Base-by-base conservation (phyloP, 2,113 vertebrate species). In the Macaca mulatta region DNA sequence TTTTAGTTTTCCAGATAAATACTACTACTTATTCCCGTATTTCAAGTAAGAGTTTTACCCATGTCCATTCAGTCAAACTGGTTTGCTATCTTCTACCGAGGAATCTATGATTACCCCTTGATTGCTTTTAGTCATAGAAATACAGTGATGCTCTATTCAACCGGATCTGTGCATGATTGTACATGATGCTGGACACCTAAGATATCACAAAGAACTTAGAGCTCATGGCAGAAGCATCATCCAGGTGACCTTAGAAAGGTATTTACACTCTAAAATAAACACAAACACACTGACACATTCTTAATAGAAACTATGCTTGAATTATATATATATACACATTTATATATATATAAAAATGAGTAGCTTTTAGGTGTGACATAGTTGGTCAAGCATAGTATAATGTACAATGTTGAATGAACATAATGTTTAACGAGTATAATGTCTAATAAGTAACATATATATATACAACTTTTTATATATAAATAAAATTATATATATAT, bases 161-260 rank as follows among this genome's bases (percentile, higher is more conserved):
- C 22, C 18, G 10, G 30, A 55, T 40, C 18, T 4, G 32, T 38
- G 18, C 14, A 20, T 67, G 50, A 55, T 4, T 13, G 3, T 13
- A 45, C 10, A 1, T 8, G 20, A 55, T 5, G 0, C 30, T 27
- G 38, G 32, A 10, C 2, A 6, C 11, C 14, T 5, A n/a, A 48
- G 22, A 5, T 8, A 23, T 38, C 23, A 8, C 2, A 1, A 12
- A 3, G 43, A 6, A 40, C n/a, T 32, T 25, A 12, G 79, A 85
- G 2, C 10, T 35, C 57, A 52, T 2, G n/a, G 20, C 14, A 72
- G 43, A 61, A 12, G 43, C 38, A 85, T 22, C 32, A 64, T 17
- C 5, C 25, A 85, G 5, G 27, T 91, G 43, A 94, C 4, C 80
- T 88, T 17, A 61, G 52, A 6, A 72, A 59, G 30, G 23, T 25